A percentile compares a stretch with the other conserved stretches of the same genome.
These are phyloP conservation scores for Bujurquina vittata DNA, from an alignment of 2,113 vertebrate genomes.

Conservation along the genomic window DNA sequence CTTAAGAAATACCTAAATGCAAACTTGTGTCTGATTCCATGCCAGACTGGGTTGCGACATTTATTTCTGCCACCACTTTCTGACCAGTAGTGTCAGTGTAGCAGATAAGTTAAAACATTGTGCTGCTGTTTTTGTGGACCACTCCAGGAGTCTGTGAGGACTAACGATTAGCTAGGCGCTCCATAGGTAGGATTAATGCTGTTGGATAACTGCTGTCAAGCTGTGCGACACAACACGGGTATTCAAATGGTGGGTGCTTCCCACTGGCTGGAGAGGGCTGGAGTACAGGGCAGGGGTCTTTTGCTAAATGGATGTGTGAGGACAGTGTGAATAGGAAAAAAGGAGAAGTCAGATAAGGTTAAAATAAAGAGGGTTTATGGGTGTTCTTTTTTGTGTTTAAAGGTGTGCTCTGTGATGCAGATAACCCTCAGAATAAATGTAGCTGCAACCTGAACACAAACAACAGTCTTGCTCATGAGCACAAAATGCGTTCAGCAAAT, in stretches of 20 bases:
- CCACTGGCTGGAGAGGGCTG: background rate
- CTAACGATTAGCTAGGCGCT: background rate
- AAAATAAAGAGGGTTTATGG: slow-evolving; percentile 16
- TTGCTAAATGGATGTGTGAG: background rate
- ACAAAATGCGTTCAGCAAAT: slow-evolving; percentile 26
- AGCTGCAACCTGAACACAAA: slow-evolving; percentile 23
- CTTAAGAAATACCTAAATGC: background rate
- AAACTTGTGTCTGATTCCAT: background rate
- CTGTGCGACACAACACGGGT: background rate
- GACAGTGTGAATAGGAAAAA: background rate
- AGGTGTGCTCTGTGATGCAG: slow-evolving; percentile 29
- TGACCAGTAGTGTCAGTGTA: background rate
- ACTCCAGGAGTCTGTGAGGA: background rate
- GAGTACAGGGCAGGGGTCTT: background rate
- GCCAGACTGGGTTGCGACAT: background rate
- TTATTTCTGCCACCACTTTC: background rate
- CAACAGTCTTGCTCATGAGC: slow-evolving; percentile 17
- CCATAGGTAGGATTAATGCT: slow-evolving; percentile 9
- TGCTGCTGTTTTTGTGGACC: background rate
- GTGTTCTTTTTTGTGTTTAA: slow-evolving; percentile 36
- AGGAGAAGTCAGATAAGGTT: background rate
- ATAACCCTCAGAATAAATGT: slow-evolving; percentile 30
- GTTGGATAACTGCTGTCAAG: background rate
- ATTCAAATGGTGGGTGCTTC: slow-evolving; percentile 1
- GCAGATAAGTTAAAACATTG: background rate